Percentiles rank a stretch among this genome's conserved stretches.
phyloP scores from a whole-genome alignment of 2,888 invertebrate species.

The Drosophila buzzatii region DNA sequence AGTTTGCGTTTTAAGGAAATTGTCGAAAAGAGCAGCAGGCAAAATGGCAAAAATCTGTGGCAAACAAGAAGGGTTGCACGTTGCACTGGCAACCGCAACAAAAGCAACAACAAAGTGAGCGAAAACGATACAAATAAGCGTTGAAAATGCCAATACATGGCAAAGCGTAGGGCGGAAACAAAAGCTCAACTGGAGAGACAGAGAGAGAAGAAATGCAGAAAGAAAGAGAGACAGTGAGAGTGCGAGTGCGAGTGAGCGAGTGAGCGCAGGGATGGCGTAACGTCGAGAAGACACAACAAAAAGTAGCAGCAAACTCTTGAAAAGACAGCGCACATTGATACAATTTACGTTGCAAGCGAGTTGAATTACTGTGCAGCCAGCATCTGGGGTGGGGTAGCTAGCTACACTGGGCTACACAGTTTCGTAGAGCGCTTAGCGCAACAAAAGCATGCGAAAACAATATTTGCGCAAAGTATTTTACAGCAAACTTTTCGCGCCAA shows the following conservation, averaged over 20 bases:
- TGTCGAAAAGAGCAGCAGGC: constrained; percentile 50
- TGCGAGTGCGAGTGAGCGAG: neutral
- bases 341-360: constrained; percentile 71
- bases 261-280: constrained; percentile 13
- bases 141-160: constrained; percentile 76
- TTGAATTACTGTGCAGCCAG: constrained; percentile 31
- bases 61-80: constrained; percentile 45
- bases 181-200: constrained; percentile 26
- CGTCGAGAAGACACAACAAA: constrained; percentile 31
- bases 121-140: constrained; percentile 78
- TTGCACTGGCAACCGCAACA: constrained; percentile 60
- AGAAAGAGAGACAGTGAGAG: neutral
- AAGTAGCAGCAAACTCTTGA: constrained; percentile 62
- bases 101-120: constrained; percentile 74
- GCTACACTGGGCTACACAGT: constrained; percentile 18
- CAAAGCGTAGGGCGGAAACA: constrained; percentile 58
- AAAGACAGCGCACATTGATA: constrained; percentile 71
- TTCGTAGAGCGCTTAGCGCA: constrained; percentile 68
- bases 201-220: neutral
- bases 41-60: constrained; percentile 51
- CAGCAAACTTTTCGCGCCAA: constrained; percentile 75
- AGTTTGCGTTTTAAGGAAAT: constrained; percentile 75
- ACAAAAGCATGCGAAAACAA: constrained; percentile 78
- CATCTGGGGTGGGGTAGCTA: neutral
- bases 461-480: constrained; percentile 78